Evolutionary conservation across 2,888 invertebrate species (phyloP).

Genomic region (Entomobrya proxima): DNA sequence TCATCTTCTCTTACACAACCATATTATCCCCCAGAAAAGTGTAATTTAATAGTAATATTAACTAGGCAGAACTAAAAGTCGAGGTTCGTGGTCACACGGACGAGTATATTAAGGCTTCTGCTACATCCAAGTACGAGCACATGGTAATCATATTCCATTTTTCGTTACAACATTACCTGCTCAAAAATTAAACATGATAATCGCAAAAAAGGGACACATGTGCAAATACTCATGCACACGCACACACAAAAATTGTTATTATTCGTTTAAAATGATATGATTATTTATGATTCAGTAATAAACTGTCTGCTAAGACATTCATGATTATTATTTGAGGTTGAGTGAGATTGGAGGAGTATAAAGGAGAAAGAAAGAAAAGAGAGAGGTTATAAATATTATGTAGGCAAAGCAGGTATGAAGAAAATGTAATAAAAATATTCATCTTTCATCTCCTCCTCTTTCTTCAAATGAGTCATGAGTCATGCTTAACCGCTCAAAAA

Average conservation of each 20-base stretch:
- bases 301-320: conserved; percentile 1
- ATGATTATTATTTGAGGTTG: background rate
- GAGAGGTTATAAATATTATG: background rate
- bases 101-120: background rate
- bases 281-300: conserved; percentile 45
- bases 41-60: conserved; percentile 18
- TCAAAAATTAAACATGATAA: conserved; percentile 16
- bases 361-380: background rate
- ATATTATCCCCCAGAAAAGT: background rate
- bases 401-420: background rate
- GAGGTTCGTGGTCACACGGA: background rate
- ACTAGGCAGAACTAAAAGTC: conserved; percentile 4
- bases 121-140: background rate
- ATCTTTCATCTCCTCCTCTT: conserved; percentile 34
- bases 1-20: background rate
- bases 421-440: conserved; percentile 6
- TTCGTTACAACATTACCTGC: background rate
- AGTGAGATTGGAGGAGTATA: background rate
- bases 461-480: conserved; percentile 19
- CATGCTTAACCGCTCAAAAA: conserved; percentile 25
- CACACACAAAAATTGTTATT: no score
- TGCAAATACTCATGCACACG: no score
- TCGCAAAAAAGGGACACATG: conserved; percentile 27
- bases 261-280: conserved; percentile 45
- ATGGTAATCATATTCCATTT: background rate